A percentile compares a stretch with the other conserved stretches of the same genome.
These are phyloP conservation scores for Pongo abelii DNA, from an alignment of 2,113 vertebrate species.

Conservation along the genomic window DNA sequence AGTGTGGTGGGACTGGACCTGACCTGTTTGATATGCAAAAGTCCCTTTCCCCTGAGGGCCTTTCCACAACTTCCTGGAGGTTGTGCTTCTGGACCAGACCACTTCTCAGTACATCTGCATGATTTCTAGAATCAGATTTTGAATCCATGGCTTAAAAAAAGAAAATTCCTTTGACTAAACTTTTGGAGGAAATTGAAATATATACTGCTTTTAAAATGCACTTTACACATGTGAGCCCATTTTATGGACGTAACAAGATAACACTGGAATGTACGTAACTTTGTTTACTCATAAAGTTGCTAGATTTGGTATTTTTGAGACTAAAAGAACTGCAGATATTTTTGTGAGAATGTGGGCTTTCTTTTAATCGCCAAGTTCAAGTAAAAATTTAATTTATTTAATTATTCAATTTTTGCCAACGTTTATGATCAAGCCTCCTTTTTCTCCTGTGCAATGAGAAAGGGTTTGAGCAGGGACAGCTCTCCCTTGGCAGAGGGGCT, in stretches of 20 bases:
- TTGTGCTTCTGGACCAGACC: neutral
- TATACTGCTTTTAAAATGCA: neutral
- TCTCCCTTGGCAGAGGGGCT: neutral
- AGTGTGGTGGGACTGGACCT: neutral
- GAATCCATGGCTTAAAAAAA: neutral
- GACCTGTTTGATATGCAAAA: neutral
- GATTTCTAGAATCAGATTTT: constrained; percentile 4
- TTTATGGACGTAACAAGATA: constrained; percentile 25
- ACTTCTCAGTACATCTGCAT: neutral
- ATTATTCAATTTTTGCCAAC: neutral
- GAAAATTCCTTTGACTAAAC: neutral
- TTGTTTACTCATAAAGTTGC: neutral
- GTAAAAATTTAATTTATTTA: neutral
- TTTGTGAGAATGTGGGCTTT: constrained; percentile 34
- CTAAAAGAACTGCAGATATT: neutral
- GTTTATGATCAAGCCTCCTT: neutral
- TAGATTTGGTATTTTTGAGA: neutral
- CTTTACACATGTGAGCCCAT: constrained; percentile 41
- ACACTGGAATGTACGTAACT: neutral
- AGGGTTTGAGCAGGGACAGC: neutral
- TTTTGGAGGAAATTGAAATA: constrained; percentile 42
- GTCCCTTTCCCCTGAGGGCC: neutral
- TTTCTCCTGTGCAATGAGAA: neutral
- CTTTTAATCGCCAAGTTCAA: constrained; percentile 4
- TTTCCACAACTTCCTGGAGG: neutral